phyloP scores from a whole-genome alignment of 2,888 invertebrate genomes.

The Ectemnius lituratus region DNA sequence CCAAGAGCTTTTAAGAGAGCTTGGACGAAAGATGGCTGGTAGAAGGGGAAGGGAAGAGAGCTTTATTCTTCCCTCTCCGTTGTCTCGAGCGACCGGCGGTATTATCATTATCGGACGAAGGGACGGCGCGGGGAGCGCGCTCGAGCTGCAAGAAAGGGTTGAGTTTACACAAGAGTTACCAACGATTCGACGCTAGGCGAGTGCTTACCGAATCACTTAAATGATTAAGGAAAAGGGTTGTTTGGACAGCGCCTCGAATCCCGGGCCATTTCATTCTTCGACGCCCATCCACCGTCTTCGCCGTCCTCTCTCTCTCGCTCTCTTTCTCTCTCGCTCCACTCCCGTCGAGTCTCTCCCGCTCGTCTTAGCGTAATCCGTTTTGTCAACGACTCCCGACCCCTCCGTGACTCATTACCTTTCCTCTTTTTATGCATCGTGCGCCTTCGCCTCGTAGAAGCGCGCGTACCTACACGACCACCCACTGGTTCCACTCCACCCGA shows the following conservation, averaged over 20 bases:
- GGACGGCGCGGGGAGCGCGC: constrained; percentile 49
- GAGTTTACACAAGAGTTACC: constrained; percentile 71
- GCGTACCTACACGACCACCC: constrained; percentile 19
- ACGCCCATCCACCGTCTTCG: constrained; percentile 48
- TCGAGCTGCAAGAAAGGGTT: constrained; percentile 65
- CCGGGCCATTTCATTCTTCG: constrained; percentile 69
- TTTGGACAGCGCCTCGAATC: constrained; percentile 75
- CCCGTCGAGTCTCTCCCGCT: constrained; percentile 26
- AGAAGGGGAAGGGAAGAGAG: constrained; percentile 42
- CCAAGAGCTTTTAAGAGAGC: constrained; percentile 25
- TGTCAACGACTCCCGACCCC: constrained; percentile 73
- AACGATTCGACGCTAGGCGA: constrained; percentile 68
- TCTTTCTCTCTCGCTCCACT: constrained; percentile 23
- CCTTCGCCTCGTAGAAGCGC: neutral
- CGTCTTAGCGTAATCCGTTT: constrained; percentile 75
- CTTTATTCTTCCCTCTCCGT: constrained; percentile 59
- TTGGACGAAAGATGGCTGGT: constrained; percentile 13
- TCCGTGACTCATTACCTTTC: constrained; percentile 69
- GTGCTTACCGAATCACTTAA: constrained; percentile 77
- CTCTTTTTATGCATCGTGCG: constrained; percentile 44
- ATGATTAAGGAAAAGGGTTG: constrained; percentile 78
- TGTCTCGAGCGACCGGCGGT: constrained; percentile 41
- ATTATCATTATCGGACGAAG: constrained; percentile 67
- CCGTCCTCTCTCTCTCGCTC: constrained; percentile 40
- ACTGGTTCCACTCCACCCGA: neutral